Evolutionary conservation across 2,113 vertebrate species (phyloP).

Genomic region (Crotalus helleri): DNA sequence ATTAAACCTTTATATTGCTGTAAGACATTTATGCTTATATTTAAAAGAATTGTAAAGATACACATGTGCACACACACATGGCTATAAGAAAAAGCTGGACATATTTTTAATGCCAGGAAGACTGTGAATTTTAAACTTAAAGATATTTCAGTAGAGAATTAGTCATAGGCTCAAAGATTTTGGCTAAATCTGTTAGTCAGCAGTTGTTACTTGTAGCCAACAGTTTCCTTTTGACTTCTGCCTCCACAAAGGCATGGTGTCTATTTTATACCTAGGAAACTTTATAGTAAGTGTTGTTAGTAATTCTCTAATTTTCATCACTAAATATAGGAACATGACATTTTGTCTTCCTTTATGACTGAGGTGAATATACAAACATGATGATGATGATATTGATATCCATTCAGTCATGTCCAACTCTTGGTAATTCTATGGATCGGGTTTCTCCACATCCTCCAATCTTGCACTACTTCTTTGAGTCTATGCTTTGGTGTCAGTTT

Average conservation of each 20-base stretch:
- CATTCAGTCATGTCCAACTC: background rate
- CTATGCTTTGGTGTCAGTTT: background rate
- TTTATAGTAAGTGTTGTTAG: background rate
- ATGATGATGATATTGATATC: background rate
- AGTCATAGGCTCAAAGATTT: background rate
- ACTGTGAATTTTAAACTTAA: background rate
- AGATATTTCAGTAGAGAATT: background rate
- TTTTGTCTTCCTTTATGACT: background rate
- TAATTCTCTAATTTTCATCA: no score
- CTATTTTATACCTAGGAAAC: background rate
- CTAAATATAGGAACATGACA: background rate
- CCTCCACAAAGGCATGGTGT: background rate
- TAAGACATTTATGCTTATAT: background rate
- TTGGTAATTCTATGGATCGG: no score
- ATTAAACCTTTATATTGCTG: background rate
- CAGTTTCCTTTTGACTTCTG: background rate
- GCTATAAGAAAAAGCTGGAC: background rate
- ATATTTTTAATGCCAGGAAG: background rate
- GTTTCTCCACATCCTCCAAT: background rate
- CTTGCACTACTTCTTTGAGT: background rate
- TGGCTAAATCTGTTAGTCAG: background rate
- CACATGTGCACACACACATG: no score
- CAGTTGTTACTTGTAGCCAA: background rate
- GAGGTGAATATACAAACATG: background rate
- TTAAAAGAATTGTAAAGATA: background rate